Base-by-base conservation (phyloP, 2,113 vertebrate species). In the Dromiciops gliroides region DNA sequence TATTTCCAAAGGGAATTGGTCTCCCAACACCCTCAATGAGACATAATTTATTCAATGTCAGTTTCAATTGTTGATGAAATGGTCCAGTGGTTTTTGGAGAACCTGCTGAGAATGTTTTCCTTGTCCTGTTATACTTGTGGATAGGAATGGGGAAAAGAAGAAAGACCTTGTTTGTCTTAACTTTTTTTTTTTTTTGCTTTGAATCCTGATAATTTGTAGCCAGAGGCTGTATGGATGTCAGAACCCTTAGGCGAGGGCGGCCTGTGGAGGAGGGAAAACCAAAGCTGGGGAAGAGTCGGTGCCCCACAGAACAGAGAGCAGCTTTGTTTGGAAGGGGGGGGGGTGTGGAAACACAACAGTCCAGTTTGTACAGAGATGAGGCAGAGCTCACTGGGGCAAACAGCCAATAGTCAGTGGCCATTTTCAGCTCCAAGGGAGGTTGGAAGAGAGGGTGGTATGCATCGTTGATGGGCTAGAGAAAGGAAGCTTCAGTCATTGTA, bases 261-360 rank as follows among this genome's bases (percentile, higher is more conserved):
- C 96, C 97, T 98, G 98, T 98, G 98, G 98, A 98, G 98, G 98
- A 99, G 98, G 98, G 95, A 89, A 95, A 98, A 97, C 97, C 98
- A 44, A n/a, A 83, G 93, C 5, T 97, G 94, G 96, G 98, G 98
- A 98, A 98, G 91, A 96, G 98, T 96, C 96, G 95, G 90, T 53
- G 52, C 89, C 96, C 98, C 97, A 83, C 97, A 97, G 97, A 98
- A 98, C 98, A 98, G 98, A 98, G 98, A 98, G 96, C 94, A 95
- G 97, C 98, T 98, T 98, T 99, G 98, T 99, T 98, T 97, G 98
- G 97, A 98, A 98, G 98, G 97, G 98, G 98, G 98, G 98, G 98
- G 96, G 98, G 91, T 94, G 49, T 96, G 48, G 97, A 96, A 98
- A 98, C 97, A 98, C 97, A 98, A 91, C 98, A 97, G 98, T 98